These are phyloP conservation scores for Festucalex cinctus DNA, from an alignment of 2,113 vertebrate species.

Conservation along the genomic window DNA sequence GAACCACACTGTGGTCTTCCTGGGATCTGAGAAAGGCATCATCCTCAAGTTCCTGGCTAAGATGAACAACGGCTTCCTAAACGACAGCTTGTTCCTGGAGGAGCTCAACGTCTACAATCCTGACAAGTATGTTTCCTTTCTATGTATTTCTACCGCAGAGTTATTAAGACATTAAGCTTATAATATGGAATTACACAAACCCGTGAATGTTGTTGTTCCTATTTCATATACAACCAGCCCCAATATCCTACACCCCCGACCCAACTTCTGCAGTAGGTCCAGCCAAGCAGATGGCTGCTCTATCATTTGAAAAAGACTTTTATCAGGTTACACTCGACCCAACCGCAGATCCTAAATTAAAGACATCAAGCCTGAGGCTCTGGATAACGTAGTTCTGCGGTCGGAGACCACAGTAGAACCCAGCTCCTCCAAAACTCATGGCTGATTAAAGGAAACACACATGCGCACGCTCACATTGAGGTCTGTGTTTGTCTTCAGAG, in stretches of 20 bases:
- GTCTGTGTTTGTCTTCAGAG: constrained; percentile 57
- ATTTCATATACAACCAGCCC: constrained; percentile 51
- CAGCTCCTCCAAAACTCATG: constrained; percentile 43
- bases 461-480: constrained; percentile 19
- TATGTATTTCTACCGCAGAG: not conserved
- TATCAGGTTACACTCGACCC: constrained; percentile 71
- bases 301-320: constrained; percentile 73
- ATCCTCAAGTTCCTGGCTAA: constrained; percentile 95
- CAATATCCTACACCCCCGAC: constrained; percentile 50
- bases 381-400: constrained; percentile 54
- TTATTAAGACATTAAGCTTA: not conserved
- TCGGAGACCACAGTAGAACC: constrained; percentile 49
- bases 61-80: constrained; percentile 87
- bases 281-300: constrained; percentile 67
- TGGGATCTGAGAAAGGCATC: constrained; percentile 96
- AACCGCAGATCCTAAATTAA: constrained; percentile 73
- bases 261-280: constrained; percentile 42
- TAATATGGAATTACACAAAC: constrained; percentile 22
- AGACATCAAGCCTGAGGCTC: constrained; percentile 61
- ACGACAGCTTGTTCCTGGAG: constrained; percentile 95
- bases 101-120: constrained; percentile 95
- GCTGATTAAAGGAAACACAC: constrained; percentile 66
- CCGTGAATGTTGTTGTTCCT: constrained; percentile 39
- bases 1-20: constrained; percentile 93
- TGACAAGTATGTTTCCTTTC: constrained; percentile 82